phyloP scores from a whole-genome alignment of 2,888 invertebrate genomes.

The Panopea generosa region DNA sequence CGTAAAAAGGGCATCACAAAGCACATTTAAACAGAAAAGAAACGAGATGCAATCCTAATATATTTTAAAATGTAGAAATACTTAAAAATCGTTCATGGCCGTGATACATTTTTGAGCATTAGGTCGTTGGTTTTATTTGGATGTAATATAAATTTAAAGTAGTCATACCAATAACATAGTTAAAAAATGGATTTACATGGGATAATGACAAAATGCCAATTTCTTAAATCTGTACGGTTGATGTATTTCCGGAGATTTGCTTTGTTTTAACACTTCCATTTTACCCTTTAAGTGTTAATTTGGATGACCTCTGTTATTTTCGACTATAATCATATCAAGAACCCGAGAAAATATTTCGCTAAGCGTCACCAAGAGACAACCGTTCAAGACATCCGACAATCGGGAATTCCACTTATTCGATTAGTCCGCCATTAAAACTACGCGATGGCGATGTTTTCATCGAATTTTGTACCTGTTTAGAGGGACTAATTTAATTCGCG shows the following conservation, averaged over 20 bases:
- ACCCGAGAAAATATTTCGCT: slow-evolving; percentile 37
- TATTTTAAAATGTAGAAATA: too few relatives aligned
- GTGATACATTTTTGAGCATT: too few relatives aligned
- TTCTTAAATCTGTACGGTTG: too few relatives aligned
- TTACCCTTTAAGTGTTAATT: slow-evolving; percentile 41
- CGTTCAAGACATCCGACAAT: slow-evolving; percentile 16
- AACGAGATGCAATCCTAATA: too few relatives aligned
- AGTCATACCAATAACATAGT: too few relatives aligned
- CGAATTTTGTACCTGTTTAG: slow-evolving; percentile 63
- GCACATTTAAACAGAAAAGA: too few relatives aligned
- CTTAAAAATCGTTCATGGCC: too few relatives aligned
- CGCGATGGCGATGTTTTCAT: slow-evolving; percentile 56
- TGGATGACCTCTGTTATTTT: slow-evolving; percentile 47
- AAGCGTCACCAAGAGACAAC: slow-evolving; percentile 42
- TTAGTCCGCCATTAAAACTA: slow-evolving; percentile 35
- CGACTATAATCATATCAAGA: slow-evolving; percentile 50
- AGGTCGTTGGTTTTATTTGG: too few relatives aligned
- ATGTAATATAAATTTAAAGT: too few relatives aligned
- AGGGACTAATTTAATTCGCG: slow-evolving; percentile 58
- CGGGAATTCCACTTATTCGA: slow-evolving; percentile 56
- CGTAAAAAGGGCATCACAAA: too few relatives aligned
- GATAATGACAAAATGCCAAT: too few relatives aligned
- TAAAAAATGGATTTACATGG: too few relatives aligned
- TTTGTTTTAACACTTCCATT: slow-evolving; percentile 47
- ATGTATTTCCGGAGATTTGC: slow-evolving; percentile 29